Percentiles rank a stretch among this genome's conserved stretches.
These are phyloP conservation scores for Oeneis ivallda DNA, from an alignment of 2,888 invertebrate genomes.

Conservation along the genomic window DNA sequence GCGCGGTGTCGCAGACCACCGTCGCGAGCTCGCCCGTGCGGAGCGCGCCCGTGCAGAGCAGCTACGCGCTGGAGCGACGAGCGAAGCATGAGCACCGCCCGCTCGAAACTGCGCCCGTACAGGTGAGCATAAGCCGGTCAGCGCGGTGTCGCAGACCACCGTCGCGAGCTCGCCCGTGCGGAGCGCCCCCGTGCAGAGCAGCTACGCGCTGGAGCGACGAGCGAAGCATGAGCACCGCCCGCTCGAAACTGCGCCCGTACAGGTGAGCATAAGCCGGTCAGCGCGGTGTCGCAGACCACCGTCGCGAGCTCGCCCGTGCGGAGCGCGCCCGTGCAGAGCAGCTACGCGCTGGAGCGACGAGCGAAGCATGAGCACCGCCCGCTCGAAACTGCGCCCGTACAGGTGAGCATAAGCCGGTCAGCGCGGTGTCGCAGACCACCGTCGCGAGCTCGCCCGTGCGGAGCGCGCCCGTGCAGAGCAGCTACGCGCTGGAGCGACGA, in stretches of 20 bases:
- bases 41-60: constrained; percentile 80
- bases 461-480: too few relatives aligned
- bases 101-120: constrained; percentile 82
- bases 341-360: constrained; percentile 73
- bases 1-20: constrained; percentile 81
- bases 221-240: constrained; percentile 62
- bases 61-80: constrained; percentile 73
- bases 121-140: constrained; percentile 40
- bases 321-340: constrained; percentile 72
- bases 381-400: constrained; percentile 77
- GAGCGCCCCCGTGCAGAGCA: constrained; percentile 72
- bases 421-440: too few relatives aligned
- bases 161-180: too few relatives aligned
- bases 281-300: background rate
- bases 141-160: background rate
- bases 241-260: constrained; percentile 77
- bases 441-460: too few relatives aligned
- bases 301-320: too few relatives aligned
- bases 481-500: too few relatives aligned
- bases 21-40: constrained; percentile 84
- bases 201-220: constrained; percentile 73
- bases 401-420: constrained; percentile 53
- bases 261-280: constrained; percentile 48
- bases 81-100: constrained; percentile 63
- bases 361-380: constrained; percentile 62